A percentile compares a stretch with the other conserved stretches of the same genome.
Evolutionary conservation across 2,888 invertebrate genomes (phyloP).

Genomic region (Volucella inanis): DNA sequence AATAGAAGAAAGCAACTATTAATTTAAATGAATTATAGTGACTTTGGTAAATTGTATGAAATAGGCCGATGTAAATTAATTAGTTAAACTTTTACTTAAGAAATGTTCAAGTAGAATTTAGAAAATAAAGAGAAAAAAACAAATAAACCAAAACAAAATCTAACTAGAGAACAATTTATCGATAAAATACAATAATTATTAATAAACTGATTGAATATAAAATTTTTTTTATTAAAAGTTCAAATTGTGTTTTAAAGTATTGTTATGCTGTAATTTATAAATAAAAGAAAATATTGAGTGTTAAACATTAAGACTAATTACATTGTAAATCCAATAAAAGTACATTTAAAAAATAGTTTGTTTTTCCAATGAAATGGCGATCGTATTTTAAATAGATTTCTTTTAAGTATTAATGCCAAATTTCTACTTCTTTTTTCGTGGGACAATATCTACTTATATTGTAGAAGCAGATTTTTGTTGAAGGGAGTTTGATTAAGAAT

Average conservation of each 20-base stretch:
- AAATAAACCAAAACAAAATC: constrained; percentile 6
- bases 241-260: constrained; percentile 72
- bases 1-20: constrained; percentile 26
- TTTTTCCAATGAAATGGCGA: background rate
- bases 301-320: constrained; percentile 72
- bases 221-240: constrained; percentile 71
- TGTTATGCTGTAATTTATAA: constrained; percentile 69
- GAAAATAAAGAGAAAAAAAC: constrained; percentile 14
- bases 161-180: constrained; percentile 42
- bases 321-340: constrained; percentile 71
- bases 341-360: constrained; percentile 45
- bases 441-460: too few species aligned
- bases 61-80: constrained; percentile 53
- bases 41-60: constrained; percentile 46
- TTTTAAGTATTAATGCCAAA: background rate
- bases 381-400: background rate
- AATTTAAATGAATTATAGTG: constrained; percentile 36
- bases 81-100: constrained; percentile 55
- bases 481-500: too few species aligned
- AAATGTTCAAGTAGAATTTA: constrained; percentile 63
- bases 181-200: constrained; percentile 65
- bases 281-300: constrained; percentile 71
- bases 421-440: too few species aligned
- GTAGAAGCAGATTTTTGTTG: too few species aligned
- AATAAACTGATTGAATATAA: constrained; percentile 62